Evolutionary conservation across 1,140 invertebrate genomes (phyloP).

Genomic region (Subanguina moxae): DNA sequence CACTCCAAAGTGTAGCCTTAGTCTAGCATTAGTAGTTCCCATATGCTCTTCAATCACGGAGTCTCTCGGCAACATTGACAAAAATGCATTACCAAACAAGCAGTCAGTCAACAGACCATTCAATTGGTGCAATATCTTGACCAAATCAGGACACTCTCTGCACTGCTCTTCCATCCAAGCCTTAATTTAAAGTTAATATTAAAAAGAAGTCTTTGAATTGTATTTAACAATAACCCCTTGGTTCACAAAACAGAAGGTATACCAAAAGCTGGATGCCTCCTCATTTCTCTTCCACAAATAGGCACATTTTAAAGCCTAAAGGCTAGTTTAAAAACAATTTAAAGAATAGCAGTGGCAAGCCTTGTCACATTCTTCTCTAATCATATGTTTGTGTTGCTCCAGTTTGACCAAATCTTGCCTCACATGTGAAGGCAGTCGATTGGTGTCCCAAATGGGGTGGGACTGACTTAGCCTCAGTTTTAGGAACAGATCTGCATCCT

Average conservation of each 20-base stretch:
- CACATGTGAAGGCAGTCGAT: conserved; percentile 10
- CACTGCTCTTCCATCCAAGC: conserved; percentile 27
- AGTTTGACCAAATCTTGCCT: conserved; percentile 8
- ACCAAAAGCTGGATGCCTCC: conserved; percentile 17
- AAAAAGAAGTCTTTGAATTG: no score
- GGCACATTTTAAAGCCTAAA: conserved; percentile 15
- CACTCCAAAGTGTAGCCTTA: conserved; percentile 24
- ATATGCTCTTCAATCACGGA: conserved; percentile 23
- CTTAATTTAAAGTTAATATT: no score
- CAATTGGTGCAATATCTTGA: conserved; percentile 17
- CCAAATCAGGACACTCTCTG: conserved; percentile 18
- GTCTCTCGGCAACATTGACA: conserved; percentile 23
- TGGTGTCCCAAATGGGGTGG: conserved; percentile 19
- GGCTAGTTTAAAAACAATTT: not conserved
- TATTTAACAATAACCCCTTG: conserved; percentile 11
- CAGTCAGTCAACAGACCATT: conserved; percentile 20
- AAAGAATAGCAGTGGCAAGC: conserved; percentile 9
- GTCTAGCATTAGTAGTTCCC: conserved; percentile 20
- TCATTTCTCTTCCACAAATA: conserved; percentile 27
- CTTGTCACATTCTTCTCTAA: conserved; percentile 21
- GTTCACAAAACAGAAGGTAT: conserved; percentile 22
- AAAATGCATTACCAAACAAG: conserved; percentile 26
- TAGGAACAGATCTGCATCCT: conserved; percentile 17
- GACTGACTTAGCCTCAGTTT: conserved; percentile 15
- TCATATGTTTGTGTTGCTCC: conserved; percentile 8